Evolutionary conservation across 2,113 vertebrate species (phyloP).

Genomic region (Mobula birostris): DNA sequence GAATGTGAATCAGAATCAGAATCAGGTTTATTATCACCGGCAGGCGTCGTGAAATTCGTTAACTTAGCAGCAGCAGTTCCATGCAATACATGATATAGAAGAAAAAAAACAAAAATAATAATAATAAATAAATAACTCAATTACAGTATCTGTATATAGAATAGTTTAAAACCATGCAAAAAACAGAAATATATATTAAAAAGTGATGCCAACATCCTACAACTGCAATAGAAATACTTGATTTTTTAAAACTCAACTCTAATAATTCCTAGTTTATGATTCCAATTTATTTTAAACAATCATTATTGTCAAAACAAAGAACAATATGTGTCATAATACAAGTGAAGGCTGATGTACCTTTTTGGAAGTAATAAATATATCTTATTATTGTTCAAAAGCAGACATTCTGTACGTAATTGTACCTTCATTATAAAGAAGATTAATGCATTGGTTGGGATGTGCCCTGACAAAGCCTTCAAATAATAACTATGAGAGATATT

Average conservation of each 20-base stretch:
- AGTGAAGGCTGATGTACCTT: neutral
- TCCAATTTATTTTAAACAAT: neutral
- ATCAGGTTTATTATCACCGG: no score
- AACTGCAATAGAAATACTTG: neutral
- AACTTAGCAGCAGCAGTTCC: no score
- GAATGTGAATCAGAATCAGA: no score
- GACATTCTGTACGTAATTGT: neutral
- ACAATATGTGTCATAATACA: neutral
- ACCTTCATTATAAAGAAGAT: neutral
- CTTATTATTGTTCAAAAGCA: neutral
- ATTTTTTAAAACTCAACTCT: neutral
- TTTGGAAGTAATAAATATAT: neutral
- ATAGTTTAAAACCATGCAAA: no score
- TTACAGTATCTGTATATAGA: no score
- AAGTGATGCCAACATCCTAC: neutral
- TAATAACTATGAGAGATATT: neutral
- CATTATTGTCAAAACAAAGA: neutral
- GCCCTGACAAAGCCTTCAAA: neutral
- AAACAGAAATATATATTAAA: no score
- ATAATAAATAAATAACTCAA: no score
- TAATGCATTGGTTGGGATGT: neutral
- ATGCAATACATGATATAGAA: no score
- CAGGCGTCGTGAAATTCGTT: no score
- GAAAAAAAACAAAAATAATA: no score
- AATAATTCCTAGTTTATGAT: neutral